Conservation (phyloP, 2,113 vertebrate genomes). For the Numenius arquata region DNA sequence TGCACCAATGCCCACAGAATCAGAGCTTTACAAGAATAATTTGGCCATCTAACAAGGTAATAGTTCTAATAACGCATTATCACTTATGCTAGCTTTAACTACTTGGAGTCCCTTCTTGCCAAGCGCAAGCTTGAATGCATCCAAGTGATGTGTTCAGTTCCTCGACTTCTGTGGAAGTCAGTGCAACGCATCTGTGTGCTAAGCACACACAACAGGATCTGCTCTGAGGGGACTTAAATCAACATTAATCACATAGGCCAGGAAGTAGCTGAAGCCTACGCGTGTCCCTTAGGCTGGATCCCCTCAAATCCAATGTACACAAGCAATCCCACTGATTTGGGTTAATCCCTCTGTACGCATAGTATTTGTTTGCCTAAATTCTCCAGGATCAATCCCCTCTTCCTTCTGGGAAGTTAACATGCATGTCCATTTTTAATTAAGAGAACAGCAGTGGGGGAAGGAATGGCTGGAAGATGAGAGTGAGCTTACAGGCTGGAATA, state of each 20-base stretch:
- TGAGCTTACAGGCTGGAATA: background rate
- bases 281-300: background rate
- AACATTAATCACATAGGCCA: background rate
- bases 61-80: background rate
- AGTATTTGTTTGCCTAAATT: background rate
- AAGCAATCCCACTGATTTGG: background rate
- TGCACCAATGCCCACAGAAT: background rate
- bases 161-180: constrained; percentile 48
- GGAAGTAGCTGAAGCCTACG: background rate
- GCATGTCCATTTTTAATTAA: background rate
- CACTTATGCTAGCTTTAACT: background rate
- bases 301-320: background rate
- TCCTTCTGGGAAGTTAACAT: background rate
- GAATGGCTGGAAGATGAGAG: background rate
- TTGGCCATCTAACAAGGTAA: background rate
- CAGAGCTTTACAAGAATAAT: background rate
- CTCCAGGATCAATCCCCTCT: background rate
- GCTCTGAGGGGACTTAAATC: background rate
- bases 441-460: background rate
- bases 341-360: background rate
- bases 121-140: constrained; percentile 9
- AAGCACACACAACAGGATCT: constrained; percentile 20
- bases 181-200: constrained; percentile 31
- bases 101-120: constrained; percentile 10
- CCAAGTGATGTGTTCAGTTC: constrained; percentile 28